Conservation (phyloP, 2,113 vertebrate genomes). For the Xiphophorus maculatus region DNA sequence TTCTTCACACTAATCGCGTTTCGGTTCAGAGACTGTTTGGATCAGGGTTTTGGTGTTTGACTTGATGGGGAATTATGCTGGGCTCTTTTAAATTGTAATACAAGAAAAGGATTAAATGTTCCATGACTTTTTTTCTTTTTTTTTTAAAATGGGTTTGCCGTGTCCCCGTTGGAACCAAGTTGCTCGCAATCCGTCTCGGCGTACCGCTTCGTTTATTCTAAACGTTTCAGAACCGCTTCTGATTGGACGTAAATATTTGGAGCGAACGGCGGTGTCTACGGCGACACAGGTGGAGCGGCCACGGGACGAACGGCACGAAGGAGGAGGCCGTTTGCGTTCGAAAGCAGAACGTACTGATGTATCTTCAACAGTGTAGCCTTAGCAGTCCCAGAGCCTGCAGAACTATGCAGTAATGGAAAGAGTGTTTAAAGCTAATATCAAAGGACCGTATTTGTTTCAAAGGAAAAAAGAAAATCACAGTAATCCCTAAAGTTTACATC, state of each 20-base stretch:
- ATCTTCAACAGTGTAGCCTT: conserved; percentile 41
- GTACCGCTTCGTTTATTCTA: conserved; percentile 1
- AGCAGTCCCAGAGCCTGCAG: conserved; percentile 59
- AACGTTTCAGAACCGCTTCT: conserved; percentile 10
- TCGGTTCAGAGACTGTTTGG: conserved; percentile 27
- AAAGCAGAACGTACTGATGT: not conserved
- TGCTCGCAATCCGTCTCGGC: conserved; percentile 30
- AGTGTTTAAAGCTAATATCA: conserved; percentile 13
- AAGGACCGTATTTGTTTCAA: conserved; percentile 15
- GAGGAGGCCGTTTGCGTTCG: not conserved
- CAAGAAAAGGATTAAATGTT: conserved; percentile 48
- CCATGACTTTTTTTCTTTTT: conserved; percentile 43
- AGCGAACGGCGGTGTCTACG: conserved; percentile 2
- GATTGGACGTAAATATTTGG: conserved; percentile 22
- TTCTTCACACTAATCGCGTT: conserved; percentile 6
- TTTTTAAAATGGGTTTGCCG: conserved; percentile 30
- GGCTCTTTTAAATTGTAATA: conserved; percentile 47
- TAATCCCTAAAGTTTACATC: conserved; percentile 4
- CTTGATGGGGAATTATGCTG: conserved; percentile 39
- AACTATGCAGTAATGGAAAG: conserved; percentile 52
- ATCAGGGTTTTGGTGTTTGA: conserved; percentile 29
- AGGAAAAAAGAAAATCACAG: not conserved
- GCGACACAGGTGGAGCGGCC: conserved; percentile 1
- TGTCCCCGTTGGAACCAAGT: conserved; percentile 47
- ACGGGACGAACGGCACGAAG: conserved; percentile 12